Conservation (phyloP, 2,113 vertebrate species). For the Machaerirhynchus nigripectus region DNA sequence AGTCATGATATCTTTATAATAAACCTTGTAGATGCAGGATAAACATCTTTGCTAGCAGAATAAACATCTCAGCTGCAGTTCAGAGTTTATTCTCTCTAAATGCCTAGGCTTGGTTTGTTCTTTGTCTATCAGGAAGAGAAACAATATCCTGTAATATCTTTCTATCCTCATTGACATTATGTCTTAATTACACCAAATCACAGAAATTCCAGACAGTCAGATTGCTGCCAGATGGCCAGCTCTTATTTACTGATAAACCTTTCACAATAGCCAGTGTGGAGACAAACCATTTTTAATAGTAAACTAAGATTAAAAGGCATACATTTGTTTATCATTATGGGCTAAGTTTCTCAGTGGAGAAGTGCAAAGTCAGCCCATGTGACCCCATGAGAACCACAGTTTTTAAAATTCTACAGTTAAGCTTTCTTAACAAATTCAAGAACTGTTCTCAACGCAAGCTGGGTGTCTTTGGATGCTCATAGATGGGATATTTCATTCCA, state of each 20-base stretch:
- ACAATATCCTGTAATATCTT: constrained; percentile 77
- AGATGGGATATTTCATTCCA: neutral
- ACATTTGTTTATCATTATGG: constrained; percentile 16
- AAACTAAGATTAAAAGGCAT: constrained; percentile 42
- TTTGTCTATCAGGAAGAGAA: constrained; percentile 70
- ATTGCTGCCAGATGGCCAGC: constrained; percentile 75
- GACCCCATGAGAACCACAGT: neutral
- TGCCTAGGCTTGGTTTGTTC: constrained; percentile 69
- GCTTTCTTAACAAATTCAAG: neutral
- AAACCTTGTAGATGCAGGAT: constrained; percentile 64
- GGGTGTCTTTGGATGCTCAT: neutral
- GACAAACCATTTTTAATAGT: constrained; percentile 61
- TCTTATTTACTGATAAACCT: constrained; percentile 76
- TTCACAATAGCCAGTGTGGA: constrained; percentile 68
- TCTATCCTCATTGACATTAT: constrained; percentile 72
- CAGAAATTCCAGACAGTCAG: constrained; percentile 71
- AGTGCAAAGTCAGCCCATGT: constrained; percentile 18
- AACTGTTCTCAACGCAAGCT: neutral
- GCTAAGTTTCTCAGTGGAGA: neutral
- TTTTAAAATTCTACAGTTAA: neutral
- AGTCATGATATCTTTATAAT: constrained; percentile 51
- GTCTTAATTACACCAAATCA: constrained; percentile 74
- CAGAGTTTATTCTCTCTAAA: constrained; percentile 73
- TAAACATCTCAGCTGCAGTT: constrained; percentile 74
- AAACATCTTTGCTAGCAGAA: constrained; percentile 67